Evolutionary conservation across 2,888 invertebrate species (phyloP), one percentile per base, ranked within the genome.

Genomic region (Aspidiotus destructor): DNA sequence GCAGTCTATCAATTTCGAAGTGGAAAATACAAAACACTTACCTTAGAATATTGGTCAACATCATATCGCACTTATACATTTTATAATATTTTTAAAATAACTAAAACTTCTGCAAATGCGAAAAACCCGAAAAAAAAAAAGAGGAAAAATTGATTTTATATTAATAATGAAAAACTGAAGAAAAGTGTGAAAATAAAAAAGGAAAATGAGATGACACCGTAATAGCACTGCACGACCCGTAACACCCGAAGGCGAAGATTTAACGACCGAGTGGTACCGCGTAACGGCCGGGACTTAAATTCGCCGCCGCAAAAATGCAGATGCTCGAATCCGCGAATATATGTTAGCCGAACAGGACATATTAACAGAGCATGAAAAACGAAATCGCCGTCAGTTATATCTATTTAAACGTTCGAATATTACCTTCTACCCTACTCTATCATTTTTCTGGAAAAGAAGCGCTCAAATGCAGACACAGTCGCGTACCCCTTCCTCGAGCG

Each of bases 321-420:
- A 13, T n/a, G 15, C 44, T 61, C 15, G 42, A 61, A 9, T 41
- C 41, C 17, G 40, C 61, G 41, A 61, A 61, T 61, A 62, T 52
- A 52, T 44, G 28, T 52, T 62, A 62, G 17, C 62, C 62, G 62
- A 62, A 44, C 52, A 62, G 62, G 52, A 53, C 52, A 60, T 60
- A 60, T 67, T 67, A 67, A 67, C 67, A 67, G 67, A 67, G 67
- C 67, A 67, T 67, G 67, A 67, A 67, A 67, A 67, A 60, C 67
- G 67, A 67, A 60, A 67, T 67, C 67, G 42, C 44, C 28, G 60
- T 52, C 52, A 44, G 67, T 44, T 65, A 65, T 65, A 65, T 40
- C 58, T 40, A 58, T 17, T 58, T 58, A 58, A 58, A 57, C 44
- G 42, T 57, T 11, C 48, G 10, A 11, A 11, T 13, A n/a, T n/a